phyloP scores from a whole-genome alignment of 2,113 vertebrate species.

The Orthonyx spaldingii region DNA sequence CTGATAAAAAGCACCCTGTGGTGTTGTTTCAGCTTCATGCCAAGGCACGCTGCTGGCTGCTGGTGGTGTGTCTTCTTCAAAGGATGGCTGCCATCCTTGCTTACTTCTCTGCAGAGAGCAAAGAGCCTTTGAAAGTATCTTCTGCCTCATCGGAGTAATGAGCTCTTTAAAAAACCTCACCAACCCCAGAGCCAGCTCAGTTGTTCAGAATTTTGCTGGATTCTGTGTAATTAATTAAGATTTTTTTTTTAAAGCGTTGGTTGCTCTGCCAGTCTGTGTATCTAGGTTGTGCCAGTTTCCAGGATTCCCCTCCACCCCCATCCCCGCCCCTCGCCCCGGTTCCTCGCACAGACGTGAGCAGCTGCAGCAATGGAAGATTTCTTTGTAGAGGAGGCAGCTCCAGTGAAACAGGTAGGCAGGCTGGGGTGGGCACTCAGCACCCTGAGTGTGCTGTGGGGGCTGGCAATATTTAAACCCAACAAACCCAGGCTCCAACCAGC shows the following conservation, averaged over 20 bases:
- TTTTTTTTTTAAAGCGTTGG: not conserved
- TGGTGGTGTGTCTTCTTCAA: slow-evolving; percentile 13
- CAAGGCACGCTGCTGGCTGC: not conserved
- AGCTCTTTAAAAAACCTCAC: not conserved
- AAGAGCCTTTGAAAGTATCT: slow-evolving; percentile 19
- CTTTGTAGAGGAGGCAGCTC: slow-evolving; percentile 35
- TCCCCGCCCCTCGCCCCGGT: slow-evolving; percentile 63
- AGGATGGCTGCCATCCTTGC: not conserved
- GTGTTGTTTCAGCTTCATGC: not conserved
- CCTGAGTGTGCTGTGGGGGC: accelerated
- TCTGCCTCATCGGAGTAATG: not conserved
- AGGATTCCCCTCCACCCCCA: slow-evolving; percentile 51
- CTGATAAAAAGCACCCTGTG: not conserved
- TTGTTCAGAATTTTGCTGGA: not conserved
- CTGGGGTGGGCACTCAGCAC: not conserved
- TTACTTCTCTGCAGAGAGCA: not conserved
- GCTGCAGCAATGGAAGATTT: slow-evolving; percentile 41
- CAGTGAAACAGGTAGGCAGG: slow-evolving; percentile 16
- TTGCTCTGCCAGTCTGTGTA: not conserved
- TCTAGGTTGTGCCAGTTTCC: slow-evolving; percentile 41
- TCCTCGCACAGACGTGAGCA: not conserved
- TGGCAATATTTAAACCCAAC: not conserved
- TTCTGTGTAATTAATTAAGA: slow-evolving; percentile 46
- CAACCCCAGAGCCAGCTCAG: not conserved
- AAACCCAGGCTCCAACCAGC: not conserved